These are phyloP conservation scores for Strix uralensis DNA, from an alignment of 2,113 vertebrate species.

Conservation along the genomic window DNA sequence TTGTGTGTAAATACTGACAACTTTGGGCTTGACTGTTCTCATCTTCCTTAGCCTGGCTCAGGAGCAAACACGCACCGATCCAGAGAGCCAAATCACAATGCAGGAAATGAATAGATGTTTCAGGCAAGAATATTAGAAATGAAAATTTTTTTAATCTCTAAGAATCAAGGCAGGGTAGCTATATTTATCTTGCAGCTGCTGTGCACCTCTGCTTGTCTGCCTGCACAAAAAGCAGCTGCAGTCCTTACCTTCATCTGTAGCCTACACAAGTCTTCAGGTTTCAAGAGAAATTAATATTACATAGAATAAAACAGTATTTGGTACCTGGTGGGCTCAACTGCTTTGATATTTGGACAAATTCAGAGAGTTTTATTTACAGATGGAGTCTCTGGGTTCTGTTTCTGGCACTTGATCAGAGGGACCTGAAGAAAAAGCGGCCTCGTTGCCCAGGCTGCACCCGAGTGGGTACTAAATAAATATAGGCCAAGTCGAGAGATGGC, in stretches of 20 bases:
- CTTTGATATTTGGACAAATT: slow-evolving; percentile 13
- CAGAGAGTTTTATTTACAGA: neutral
- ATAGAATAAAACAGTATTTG: neutral
- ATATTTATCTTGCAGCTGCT: slow-evolving; percentile 13
- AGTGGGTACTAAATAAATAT: neutral
- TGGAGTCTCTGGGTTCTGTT: neutral
- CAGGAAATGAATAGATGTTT: neutral
- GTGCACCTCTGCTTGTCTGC: neutral
- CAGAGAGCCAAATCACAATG: neutral
- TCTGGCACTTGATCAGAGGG: neutral
- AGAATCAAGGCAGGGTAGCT: neutral
- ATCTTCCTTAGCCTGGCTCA: neutral
- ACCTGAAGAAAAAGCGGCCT: neutral
- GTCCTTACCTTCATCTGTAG: neutral
- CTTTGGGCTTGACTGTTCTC: neutral
- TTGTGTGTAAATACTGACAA: neutral
- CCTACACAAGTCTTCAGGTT: neutral
- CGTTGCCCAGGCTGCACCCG: neutral
- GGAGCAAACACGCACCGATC: neutral
- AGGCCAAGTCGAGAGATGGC: neutral
- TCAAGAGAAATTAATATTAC: neutral
- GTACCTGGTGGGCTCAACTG: neutral
- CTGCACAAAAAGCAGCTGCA: neutral
- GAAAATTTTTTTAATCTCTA: neutral
- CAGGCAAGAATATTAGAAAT: neutral